Evolutionary conservation across 2,797 vertebrate genomes (phyloP), one percentile per base, ranked within the genome.

Genomic region (Poliocrania exsul): DNA sequence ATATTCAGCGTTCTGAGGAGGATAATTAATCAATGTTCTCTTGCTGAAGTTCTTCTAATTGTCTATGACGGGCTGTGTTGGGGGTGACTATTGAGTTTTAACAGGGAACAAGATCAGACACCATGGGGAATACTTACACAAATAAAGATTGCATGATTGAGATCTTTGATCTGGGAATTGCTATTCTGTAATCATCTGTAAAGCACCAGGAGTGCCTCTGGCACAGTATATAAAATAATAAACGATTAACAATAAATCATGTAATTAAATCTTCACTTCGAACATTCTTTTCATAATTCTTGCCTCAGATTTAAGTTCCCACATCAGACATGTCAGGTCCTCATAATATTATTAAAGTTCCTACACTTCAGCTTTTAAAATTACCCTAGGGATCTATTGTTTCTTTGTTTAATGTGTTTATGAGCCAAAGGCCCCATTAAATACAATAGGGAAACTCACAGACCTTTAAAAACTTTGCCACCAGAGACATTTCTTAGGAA

Each of bases 321-420:
- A 94, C 92, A 95, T 96, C 91, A 97, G 92, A 94, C 81, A 79
- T 47, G 90, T 81, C 92, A 96, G 72, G 79, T 92, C 89, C 24
- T 91, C 73, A 81, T 89, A 92, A 94, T 93, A 90, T 90, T 91
- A 92, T 83, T 94, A 83, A 95, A 96, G 91, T 88, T 92, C 91
- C 84, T 96, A 92, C 88, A 94, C 81, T 96, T 95, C 89, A 95
- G 54, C 66, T 95, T 95, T 95, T 88, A 88, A 91, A 95, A 92
- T 81, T 95, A 93, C 93, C 84, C 79, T 56, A 62, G 94, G 87
- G 92, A 92, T 72, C 91, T 92, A 95, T 97, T 97, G 91, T 97
- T 96, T 96, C 93, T 93, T 96, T 96, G 84, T 91, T 95, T 91
- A 96, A 95, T 75, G 79, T 88, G 92, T 93, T 96, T 93, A 93